Evolutionary conservation across 2,888 invertebrate species (phyloP).

Genomic region (Miltochrista miniata): DNA sequence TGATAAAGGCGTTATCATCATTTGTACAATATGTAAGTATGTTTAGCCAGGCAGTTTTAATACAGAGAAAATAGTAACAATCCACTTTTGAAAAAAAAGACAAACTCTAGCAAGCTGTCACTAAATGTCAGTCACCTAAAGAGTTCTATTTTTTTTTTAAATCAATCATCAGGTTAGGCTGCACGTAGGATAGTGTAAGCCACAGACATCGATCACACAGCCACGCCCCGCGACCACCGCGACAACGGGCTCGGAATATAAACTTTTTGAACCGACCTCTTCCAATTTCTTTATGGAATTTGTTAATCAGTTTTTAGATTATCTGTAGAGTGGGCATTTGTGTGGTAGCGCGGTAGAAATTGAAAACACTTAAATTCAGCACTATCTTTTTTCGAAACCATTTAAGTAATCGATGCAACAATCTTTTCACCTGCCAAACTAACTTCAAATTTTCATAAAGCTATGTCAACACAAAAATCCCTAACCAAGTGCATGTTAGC

Average conservation of each 20-base stretch:
- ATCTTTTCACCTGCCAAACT: no score
- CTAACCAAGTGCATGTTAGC: no score
- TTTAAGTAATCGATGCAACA: no score
- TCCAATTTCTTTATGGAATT: constrained; percentile 34
- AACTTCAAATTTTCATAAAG: no score
- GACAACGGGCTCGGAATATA: constrained; percentile 55
- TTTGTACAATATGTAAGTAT: no score
- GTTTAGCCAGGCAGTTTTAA: no score
- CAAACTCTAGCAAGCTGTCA: constrained; percentile 32
- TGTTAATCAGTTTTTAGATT: constrained; percentile 40
- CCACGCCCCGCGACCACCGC: constrained; percentile 69
- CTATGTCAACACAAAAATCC: no score
- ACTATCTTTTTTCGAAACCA: no score
- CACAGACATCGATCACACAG: constrained; percentile 67
- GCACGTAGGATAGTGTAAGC: constrained; percentile 32
- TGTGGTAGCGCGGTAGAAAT: no score
- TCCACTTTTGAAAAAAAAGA: background rate
- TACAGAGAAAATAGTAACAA: no score
- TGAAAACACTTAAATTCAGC: no score
- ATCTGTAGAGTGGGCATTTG: constrained; percentile 12
- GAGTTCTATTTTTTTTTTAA: constrained; percentile 40
- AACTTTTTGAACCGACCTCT: constrained; percentile 50
- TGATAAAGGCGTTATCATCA: no score
- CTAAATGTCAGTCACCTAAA: constrained; percentile 9
- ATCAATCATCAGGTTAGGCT: constrained; percentile 32